Evolutionary conservation across 2,797 vertebrate species (phyloP), one percentile per base, ranked within the genome.

Genomic region (Dendrocincla fuliginosa): DNA sequence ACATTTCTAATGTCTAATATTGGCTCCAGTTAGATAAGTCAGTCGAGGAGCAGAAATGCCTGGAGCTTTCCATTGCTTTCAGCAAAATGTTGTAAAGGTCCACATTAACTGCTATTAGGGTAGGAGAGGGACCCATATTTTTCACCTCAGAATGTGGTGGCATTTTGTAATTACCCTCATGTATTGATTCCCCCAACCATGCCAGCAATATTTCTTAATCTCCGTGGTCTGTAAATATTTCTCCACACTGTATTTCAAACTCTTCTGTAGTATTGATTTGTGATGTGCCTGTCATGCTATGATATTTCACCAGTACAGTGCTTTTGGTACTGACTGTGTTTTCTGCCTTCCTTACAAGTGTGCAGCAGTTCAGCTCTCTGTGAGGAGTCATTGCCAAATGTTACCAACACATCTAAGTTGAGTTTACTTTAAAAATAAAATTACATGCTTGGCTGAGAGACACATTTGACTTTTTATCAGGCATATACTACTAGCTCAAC

Each of bases 201-300:
- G 37, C 30, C 63, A 95, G 68, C 64, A 94, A 70, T 94, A 95
- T 96, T 95, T 96, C 85, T 93, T 74, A 56, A 24, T 91, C 94
- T 91, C 73, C 30, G 32, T 16, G 44, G 76, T 75, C 93, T 90
- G 71, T 79, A 93, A 96, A 76, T 96, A 91, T 89, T 92, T 93
- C 95, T 92, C 46, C 59, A 65, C 25, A 49, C n/a, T 42, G 64
- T 84, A 77, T 94, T 92, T 94, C 93, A 90, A 79, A 88, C 64
- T 77, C 33, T 87, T 57, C 84, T 84, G 83, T 70, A 61, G 68
- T 92, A 86, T 15, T 91, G 91, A 97, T 75, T 60, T 90, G 46
- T 24, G 37, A 67, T 85, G 59, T 79, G 49, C 69, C 76, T 89
- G 85, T 63, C 82, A 49, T 16, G 32, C 41, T 71, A 17, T n/a